Base-by-base conservation (phyloP, 2,797 vertebrate genomes). In the Periophthalmus magnuspinnatus region DNA sequence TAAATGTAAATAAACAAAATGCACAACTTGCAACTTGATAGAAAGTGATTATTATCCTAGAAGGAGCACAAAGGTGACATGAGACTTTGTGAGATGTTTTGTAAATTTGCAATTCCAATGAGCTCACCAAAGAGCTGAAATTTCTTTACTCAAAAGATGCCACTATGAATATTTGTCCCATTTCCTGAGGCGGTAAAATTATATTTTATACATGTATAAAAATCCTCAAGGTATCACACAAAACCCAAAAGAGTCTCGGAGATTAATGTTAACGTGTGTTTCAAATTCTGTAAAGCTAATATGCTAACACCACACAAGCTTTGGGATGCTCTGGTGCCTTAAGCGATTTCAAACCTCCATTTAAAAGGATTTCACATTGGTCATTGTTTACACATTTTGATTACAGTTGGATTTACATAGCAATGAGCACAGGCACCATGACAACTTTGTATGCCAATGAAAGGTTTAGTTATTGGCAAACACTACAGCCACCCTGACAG, bases 301-400 rank as follows among this genome's bases (percentile, higher is more conserved):
- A 70, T 33, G 48, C 65, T 80, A 56, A 81, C 74, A 79, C 80
- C 73, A 67, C 57, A 75, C 57, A n/a, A 68, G 47, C 48, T 76
- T 54, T 52, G 63, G 75, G 58, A 80, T 74, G 61, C 67, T 80
- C 58, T 61, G 58, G 59, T 56, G 67, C 56, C 67, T 73, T 21
- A 5, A 6, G 66, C 62, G 33, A 77, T 74, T 65, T 33, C 59
- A 78, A 66, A 72, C 64, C 32, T 71, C 56, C 50, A 66, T 34
- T 48, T 67, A 69, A 45, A 34, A 17, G 36, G 54, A 22, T n/a
- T 10, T 33, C 1, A 45, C 55, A 36, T 38, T 45, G 28, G 21
- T 34, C 2, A 17, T 62, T 62, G 10, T 54, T 11, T 59, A 36
- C 10, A 47, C 22, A 61, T 52, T 60, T 63, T 59, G 45, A 75